phyloP scores from a whole-genome alignment of 2,113 vertebrate genomes.

The Nestor notabilis region DNA sequence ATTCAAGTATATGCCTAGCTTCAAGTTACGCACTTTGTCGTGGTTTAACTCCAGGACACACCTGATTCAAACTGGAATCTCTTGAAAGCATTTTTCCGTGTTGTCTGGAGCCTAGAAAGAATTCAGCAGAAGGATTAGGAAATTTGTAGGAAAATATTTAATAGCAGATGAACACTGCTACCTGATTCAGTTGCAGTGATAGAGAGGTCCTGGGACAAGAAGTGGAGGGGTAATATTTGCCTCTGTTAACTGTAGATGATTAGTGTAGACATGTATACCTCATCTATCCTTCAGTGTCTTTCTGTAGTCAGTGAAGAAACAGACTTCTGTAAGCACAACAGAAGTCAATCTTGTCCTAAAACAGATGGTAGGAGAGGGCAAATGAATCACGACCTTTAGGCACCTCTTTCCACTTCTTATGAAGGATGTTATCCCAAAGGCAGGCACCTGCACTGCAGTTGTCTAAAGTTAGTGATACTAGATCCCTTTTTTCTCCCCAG shows the following conservation, averaged over 20 bases:
- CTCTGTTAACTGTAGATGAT: background rate
- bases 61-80: background rate
- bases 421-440: background rate
- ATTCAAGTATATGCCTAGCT: background rate
- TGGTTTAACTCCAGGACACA: background rate
- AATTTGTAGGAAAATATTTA: background rate
- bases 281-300: background rate
- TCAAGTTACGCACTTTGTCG: background rate
- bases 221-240: background rate
- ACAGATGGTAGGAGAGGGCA: background rate
- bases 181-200: background rate
- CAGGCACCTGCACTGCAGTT: background rate
- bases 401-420: background rate
- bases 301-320: background rate
- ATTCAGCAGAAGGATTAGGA: background rate
- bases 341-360: background rate
- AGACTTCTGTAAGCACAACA: background rate
- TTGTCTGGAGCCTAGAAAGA: background rate
- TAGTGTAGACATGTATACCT: background rate
- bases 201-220: background rate
- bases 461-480: background rate
- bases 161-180: background rate
- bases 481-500: background rate
- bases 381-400: background rate
- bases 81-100: background rate